Base-by-base conservation (phyloP, 2,113 vertebrate species). In the Gymnogyps californianus region DNA sequence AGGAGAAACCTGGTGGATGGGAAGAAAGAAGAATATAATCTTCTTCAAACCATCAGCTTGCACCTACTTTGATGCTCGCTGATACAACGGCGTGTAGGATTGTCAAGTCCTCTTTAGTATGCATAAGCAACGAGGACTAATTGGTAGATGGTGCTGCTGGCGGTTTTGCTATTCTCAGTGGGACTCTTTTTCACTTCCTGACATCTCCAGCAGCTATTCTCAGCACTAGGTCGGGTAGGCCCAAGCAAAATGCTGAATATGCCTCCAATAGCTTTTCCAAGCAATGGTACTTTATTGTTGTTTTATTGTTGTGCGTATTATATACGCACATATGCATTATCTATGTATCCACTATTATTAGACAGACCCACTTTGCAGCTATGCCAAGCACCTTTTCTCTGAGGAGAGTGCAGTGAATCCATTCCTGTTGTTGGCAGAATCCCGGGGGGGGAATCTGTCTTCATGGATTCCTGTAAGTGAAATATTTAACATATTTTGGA, bases 401-500 rank as follows among this genome's bases (percentile, higher is more conserved):
- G 16, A 96, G 22, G 6, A 52, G 14, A 74, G 55, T 22, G 36
- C 20, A 75, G n/a, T 11, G 22, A 96, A 76, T 42, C 44, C 74
- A 47, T 71, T 92, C 28, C 29, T 58, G 22, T 13, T 74, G 40
- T 38, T 0, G 0, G 46, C 10, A 66, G 46, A 86, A 74, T 77
- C 46, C 8, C 2, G 26, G 18, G 12, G 13, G 2, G 15, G 32
- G 28, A 51, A 77, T 16, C 1, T 2, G 22, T 67, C 76, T 83
- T 89, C 26, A 34, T 80, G 46, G 34, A 51, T 86, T 90, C n/a
- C 67, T 89, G 51, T 54, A 78, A 92, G 82, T 82, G 93, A 96
- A 94, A 85, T 89, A 79, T 90, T 59, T 78, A 81, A 80, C 34
- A 76, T 79, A 75, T 90, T 94, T 83, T 84, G 86, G 70, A 97